Conservation (phyloP, 2,113 vertebrate genomes). For the Dryoscopus gambensis region DNA sequence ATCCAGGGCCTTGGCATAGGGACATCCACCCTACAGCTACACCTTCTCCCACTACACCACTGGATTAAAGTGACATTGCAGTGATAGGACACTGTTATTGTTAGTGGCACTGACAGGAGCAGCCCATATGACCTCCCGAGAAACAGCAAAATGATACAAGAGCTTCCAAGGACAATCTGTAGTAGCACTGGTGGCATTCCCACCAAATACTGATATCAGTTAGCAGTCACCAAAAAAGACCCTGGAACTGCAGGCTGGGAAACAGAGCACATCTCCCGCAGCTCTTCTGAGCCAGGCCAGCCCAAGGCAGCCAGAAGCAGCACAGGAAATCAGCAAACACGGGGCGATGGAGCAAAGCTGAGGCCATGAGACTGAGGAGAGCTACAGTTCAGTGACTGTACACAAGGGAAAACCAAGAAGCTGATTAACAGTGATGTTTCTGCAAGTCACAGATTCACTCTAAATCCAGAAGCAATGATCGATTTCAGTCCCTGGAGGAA, state of each 20-base stretch:
- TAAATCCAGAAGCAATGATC: neutral
- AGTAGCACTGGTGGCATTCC: neutral
- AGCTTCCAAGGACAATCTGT: neutral
- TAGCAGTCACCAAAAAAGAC: neutral
- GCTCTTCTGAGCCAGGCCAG: neutral
- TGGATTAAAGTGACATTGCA: neutral
- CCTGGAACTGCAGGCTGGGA: fast-evolving
- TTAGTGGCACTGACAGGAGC: neutral
- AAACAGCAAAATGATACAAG: neutral
- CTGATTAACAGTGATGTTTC: neutral
- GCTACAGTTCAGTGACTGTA: neutral
- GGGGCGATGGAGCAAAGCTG: fast-evolving
- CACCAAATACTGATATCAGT: neutral
- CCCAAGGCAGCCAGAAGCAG: neutral
- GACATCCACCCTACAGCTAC: neutral
- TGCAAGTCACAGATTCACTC: neutral
- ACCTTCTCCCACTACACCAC: neutral
- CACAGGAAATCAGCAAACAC: neutral
- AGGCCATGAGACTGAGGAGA: neutral
- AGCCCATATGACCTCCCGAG: fast-evolving
- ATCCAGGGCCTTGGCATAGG: neutral
- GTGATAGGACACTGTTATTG: neutral
- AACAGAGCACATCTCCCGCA: neutral
- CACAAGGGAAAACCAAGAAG: neutral
- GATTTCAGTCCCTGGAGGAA: neutral